phyloP scores from a whole-genome alignment of 2,797 vertebrate genomes.

The Heliangelus exortis region DNA sequence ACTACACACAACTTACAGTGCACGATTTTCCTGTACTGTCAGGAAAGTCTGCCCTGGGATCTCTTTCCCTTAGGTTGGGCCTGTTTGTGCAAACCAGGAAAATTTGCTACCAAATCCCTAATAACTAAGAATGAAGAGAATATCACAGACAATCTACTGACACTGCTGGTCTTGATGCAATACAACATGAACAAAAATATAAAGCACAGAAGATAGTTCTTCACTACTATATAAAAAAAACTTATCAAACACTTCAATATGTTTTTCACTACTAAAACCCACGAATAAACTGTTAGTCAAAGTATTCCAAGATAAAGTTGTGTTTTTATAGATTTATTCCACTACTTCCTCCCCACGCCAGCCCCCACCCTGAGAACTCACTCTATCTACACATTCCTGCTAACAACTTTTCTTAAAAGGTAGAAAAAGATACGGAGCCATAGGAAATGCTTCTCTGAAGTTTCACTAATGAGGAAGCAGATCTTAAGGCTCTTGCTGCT shows the following conservation, averaged over 20 bases:
- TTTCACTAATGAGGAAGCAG: constrained; percentile 68
- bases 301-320: neutral
- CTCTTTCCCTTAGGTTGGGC: neutral
- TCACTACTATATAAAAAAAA: neutral
- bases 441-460: constrained; percentile 66
- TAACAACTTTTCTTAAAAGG: constrained; percentile 34
- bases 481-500: constrained; percentile 70
- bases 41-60: neutral
- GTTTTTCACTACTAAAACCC: neutral
- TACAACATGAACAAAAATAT: neutral
- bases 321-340: neutral
- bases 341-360: neutral
- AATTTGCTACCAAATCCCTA: neutral
- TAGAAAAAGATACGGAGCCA: constrained; percentile 40
- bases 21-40: neutral
- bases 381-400: neutral
- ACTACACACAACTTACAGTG: neutral
- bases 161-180: neutral
- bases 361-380: neutral
- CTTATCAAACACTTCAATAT: neutral
- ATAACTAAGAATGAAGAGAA: neutral
- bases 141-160: neutral
- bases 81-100: neutral
- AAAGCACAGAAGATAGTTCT: neutral
- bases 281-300: neutral